phyloP scores from a whole-genome alignment of 2,113 vertebrate genomes.

The Aleadryas rufinucha region DNA sequence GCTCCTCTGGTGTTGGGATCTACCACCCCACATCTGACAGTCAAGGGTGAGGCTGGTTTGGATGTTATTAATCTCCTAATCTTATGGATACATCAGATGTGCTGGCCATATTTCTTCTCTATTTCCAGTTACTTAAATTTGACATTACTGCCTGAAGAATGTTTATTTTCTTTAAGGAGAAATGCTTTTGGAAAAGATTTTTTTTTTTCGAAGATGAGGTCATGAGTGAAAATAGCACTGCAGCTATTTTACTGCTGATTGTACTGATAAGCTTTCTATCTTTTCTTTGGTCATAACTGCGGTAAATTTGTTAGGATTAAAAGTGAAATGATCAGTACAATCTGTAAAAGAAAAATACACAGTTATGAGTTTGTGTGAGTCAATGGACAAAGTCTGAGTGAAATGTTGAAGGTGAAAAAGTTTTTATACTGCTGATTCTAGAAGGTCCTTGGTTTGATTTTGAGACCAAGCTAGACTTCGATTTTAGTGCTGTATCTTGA shows the following conservation, averaged over 20 bases:
- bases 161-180: slow-evolving; percentile 55
- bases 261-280: slow-evolving; percentile 32
- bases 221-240: slow-evolving; percentile 31
- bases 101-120: background rate
- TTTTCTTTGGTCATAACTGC: background rate
- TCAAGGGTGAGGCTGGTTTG: background rate
- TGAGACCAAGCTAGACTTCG: background rate
- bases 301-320: background rate
- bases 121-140: slow-evolving; percentile 35
- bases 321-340: background rate
- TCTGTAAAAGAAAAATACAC: background rate
- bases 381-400: background rate
- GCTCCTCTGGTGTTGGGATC: background rate
- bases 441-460: background rate
- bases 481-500: background rate
- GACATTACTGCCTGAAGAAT: slow-evolving; percentile 49
- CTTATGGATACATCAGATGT: background rate
- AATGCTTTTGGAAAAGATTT: slow-evolving; percentile 14
- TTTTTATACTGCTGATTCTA: background rate
- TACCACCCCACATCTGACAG: background rate
- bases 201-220: slow-evolving; percentile 13
- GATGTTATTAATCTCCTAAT: background rate
- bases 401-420: background rate
- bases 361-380: background rate
- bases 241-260: slow-evolving; percentile 21